Evolutionary conservation across 2,113 vertebrate genomes (phyloP), one percentile per base, ranked within the genome.

Genomic region (Hypocryptadius cinnamomeus): DNA sequence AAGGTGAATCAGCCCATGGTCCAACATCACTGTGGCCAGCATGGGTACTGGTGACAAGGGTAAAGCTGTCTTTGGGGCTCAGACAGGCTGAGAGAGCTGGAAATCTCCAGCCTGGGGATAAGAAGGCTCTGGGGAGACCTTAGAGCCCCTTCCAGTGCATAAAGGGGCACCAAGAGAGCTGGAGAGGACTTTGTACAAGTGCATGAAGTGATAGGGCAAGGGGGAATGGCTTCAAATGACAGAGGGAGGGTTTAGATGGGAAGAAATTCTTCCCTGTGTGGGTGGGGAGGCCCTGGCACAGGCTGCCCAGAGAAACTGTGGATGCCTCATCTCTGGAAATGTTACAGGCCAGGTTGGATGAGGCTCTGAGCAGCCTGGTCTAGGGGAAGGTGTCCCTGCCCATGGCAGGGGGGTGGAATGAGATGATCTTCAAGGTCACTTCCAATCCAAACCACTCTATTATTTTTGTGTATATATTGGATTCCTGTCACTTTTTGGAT

Each of bases 281-380:
- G 10, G 10, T 33, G 44, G 8, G 3, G 10, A 50, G 60, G 37
- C 15, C 13, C 24, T n/a, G 14, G 63, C 14, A 31, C 11, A 27
- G 47, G 7, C 0, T 76, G 11, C 21, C 18, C 25, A 54, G 40
- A 33, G 47, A 40, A 31, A 2, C 10, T 76, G 40, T 33, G 70
- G 15, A 0, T 60, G 24, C 16, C 4, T 1, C n/a, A 35, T 82
- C 14, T 47, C 28, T 77, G 40, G 31, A 19, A 20, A 7, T 31
- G 21, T 69, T 1, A 25, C 5, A 48, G n/a, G 17, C n/a, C 47
- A 68, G 10, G n/a, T 2, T 27, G 54, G 40, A 28, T 27, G 22
- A 8, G 11, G 47, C 13, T 37, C 0, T 0, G 40, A 74, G 31
- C 22, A 37, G 1, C 31, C 13, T 68, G 27, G 6, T 0, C 0